These are phyloP conservation scores for Zosterops pallidus DNA, from an alignment of 2,113 vertebrate species.

Conservation along the genomic window DNA sequence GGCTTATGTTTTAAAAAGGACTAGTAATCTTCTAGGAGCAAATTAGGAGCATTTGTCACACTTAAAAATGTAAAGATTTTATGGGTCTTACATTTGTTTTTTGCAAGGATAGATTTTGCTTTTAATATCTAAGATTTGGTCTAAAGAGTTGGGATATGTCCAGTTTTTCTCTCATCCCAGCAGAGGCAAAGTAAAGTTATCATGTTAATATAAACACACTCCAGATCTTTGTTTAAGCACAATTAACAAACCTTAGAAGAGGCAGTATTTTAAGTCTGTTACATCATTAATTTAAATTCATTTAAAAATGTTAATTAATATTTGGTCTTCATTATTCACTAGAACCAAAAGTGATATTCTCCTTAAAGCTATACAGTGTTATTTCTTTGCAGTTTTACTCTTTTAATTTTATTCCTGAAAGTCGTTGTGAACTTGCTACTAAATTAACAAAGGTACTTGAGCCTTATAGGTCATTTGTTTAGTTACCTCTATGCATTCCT, in stretches of 20 bases:
- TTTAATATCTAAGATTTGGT: accelerated
- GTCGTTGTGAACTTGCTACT: not conserved
- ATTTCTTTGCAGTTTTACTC: not conserved
- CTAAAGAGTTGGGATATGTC: not conserved
- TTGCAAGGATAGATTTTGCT: not conserved
- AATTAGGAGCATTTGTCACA: not conserved
- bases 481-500: not conserved
- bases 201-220: not conserved
- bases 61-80: not conserved
- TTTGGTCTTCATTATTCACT: not conserved
- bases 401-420: not conserved
- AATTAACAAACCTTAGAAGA: not conserved
- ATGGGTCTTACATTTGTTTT: not conserved
- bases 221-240: not conserved
- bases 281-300: not conserved
- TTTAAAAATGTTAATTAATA: not conserved
- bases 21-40: not conserved
- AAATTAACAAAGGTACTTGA: not conserved
- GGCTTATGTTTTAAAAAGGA: not conserved
- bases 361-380: not conserved
- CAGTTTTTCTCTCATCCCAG: not conserved
- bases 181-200: not conserved
- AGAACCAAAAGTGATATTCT: not conserved
- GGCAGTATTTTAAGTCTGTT: not conserved
- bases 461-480: not conserved